phyloP scores from a whole-genome alignment of 2,113 vertebrate genomes.

The Saccopteryx bilineata region DNA sequence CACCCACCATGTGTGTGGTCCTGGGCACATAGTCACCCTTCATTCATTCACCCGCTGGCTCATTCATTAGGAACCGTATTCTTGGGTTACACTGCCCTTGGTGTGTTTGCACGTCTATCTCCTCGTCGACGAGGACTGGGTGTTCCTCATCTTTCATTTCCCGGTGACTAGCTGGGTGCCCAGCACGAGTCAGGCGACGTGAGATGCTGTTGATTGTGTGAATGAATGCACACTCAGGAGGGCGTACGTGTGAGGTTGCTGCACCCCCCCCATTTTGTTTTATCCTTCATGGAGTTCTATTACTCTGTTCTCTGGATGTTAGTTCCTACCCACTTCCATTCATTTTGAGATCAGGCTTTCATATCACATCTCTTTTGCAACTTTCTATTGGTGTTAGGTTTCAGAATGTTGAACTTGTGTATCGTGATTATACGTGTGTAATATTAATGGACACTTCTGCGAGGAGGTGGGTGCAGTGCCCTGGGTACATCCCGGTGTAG shows the following conservation, averaged over 20 bases:
- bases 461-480: constrained; percentile 19
- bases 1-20: neutral
- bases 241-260: neutral
- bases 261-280: neutral
- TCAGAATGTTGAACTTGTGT: constrained; percentile 29
- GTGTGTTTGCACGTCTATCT: neutral
- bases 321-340: constrained; percentile 40
- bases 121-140: neutral
- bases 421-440: constrained; percentile 68
- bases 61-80: neutral
- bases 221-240: neutral
- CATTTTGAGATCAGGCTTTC: constrained; percentile 13
- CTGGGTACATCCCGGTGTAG: neutral
- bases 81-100: neutral
- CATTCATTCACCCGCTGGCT: neutral
- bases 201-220: neutral
- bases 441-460: constrained; percentile 60
- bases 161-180: neutral
- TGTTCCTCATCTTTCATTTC: neutral
- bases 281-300: neutral
- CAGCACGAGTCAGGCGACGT: constrained; percentile 32
- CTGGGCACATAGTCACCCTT: neutral
- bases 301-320: constrained; percentile 52
- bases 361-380: constrained; percentile 30
- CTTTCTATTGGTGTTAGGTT: constrained; percentile 52